Percentiles rank a stretch among this genome's conserved stretches.
Evolutionary conservation across 2,888 invertebrate species (phyloP).

Genomic region (Drosophila kanekoi): DNA sequence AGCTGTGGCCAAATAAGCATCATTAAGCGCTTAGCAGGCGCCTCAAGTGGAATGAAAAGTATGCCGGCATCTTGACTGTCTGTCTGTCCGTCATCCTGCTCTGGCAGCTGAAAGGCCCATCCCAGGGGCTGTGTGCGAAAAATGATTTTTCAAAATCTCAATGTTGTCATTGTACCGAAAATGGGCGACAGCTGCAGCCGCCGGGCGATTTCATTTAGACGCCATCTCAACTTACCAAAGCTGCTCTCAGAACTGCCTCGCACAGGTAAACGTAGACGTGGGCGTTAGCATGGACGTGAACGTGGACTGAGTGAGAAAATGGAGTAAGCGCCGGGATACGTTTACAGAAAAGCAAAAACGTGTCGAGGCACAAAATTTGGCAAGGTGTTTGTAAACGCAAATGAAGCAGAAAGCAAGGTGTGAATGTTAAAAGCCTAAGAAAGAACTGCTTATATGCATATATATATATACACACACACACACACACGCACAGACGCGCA

Average conservation of each 20-base stretch:
- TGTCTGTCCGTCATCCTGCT: not conserved
- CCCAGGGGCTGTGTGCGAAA: slow-evolving; percentile 18
- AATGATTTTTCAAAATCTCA: slow-evolving; percentile 54
- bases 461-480: too few relatives aligned
- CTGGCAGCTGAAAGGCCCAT: not conserved
- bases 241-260: slow-evolving; percentile 3
- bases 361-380: slow-evolving; percentile 65
- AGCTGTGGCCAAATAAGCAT: slow-evolving; percentile 68
- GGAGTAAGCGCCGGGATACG: slow-evolving; percentile 27
- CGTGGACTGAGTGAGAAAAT: not conserved
- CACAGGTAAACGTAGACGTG: not conserved
- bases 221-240: slow-evolving; percentile 36
- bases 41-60: slow-evolving; percentile 42
- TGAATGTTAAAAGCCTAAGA: slow-evolving; percentile 46
- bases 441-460: slow-evolving; percentile 23
- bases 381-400: slow-evolving; percentile 73
- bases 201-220: slow-evolving; percentile 52
- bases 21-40: slow-evolving; percentile 74
- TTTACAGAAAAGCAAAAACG: slow-evolving; percentile 67
- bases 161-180: slow-evolving; percentile 49
- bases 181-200: slow-evolving; percentile 63
- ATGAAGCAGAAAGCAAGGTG: slow-evolving; percentile 50
- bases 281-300: not conserved
- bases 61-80: slow-evolving; percentile 26
- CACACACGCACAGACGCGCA: slow-evolving; percentile 9